phyloP scores from a whole-genome alignment of 2,888 invertebrate genomes.

The Thereva unica region DNA sequence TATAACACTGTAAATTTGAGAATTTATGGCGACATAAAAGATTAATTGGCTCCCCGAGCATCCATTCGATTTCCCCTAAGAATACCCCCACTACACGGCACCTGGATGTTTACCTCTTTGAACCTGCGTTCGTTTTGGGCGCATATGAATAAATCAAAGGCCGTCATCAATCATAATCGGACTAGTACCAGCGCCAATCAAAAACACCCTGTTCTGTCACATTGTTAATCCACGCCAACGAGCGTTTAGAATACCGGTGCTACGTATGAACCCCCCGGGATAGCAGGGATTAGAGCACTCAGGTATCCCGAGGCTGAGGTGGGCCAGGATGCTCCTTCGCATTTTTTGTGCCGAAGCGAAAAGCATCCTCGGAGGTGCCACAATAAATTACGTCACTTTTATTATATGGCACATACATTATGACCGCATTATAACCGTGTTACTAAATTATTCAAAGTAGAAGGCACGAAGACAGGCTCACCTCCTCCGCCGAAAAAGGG shows the following conservation, averaged over 20 bases:
- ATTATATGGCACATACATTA: conserved; percentile 42
- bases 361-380: conserved; percentile 37
- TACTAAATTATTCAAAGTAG: conserved; percentile 42
- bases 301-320: not conserved
- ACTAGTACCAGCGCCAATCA: conserved; percentile 33
- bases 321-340: not conserved
- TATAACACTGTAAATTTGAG: conserved; percentile 36
- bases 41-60: conserved; percentile 32
- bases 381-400: conserved; percentile 42
- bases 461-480: conserved; percentile 27
- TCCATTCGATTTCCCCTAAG: conserved; percentile 35
- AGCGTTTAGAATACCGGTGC: conserved; percentile 20
- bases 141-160: conserved; percentile 39
- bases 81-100: conserved; percentile 8
- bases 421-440: conserved; percentile 42
- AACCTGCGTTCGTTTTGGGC: conserved; percentile 18
- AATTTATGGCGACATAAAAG: conserved; percentile 37
- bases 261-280: not conserved
- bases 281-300: conserved; percentile 7
- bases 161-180: conserved; percentile 38
- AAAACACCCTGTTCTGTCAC: conserved; percentile 36
- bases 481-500: conserved; percentile 24
- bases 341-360: conserved; percentile 9
- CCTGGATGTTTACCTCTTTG: not conserved
- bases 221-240: conserved; percentile 22